Percentiles rank a stretch among this genome's conserved stretches.
Evolutionary conservation across 1,140 invertebrate species (phyloP).

Genomic region (Maniola jurtina): DNA sequence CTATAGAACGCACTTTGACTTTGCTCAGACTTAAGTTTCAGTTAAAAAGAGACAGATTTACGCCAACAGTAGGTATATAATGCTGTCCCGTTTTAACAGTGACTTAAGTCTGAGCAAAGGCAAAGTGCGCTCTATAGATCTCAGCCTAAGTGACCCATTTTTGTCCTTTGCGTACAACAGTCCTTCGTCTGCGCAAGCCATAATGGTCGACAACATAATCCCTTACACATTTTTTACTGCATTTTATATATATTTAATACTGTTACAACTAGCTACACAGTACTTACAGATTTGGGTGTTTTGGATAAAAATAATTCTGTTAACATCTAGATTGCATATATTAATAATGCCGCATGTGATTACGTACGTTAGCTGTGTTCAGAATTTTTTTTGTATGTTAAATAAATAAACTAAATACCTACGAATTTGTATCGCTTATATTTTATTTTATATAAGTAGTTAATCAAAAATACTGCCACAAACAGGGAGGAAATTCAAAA

Average conservation of each 20-base stretch:
- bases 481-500: background rate
- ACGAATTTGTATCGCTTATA: too few species aligned
- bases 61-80: too few species aligned
- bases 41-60: too few species aligned
- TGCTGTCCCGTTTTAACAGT: too few species aligned
- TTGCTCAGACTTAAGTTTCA: too few species aligned
- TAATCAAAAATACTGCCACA: background rate
- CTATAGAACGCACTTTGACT: background rate
- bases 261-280: conserved; percentile 14
- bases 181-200: background rate
- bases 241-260: background rate
- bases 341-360: too few species aligned
- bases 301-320: background rate
- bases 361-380: background rate
- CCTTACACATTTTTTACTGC: background rate
- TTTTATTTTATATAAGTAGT: background rate
- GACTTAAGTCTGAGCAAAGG: too few species aligned
- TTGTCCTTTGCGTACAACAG: too few species aligned
- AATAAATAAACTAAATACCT: too few species aligned
- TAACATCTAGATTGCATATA: background rate
- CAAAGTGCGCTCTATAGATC: too few species aligned
- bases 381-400: too few species aligned
- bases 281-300: conserved; percentile 13
- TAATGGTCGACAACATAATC: conserved; percentile 5
- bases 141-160: too few species aligned